Base-by-base conservation (phyloP, 1,140 invertebrate species). In the Rhynchophorus ferrugineus region DNA sequence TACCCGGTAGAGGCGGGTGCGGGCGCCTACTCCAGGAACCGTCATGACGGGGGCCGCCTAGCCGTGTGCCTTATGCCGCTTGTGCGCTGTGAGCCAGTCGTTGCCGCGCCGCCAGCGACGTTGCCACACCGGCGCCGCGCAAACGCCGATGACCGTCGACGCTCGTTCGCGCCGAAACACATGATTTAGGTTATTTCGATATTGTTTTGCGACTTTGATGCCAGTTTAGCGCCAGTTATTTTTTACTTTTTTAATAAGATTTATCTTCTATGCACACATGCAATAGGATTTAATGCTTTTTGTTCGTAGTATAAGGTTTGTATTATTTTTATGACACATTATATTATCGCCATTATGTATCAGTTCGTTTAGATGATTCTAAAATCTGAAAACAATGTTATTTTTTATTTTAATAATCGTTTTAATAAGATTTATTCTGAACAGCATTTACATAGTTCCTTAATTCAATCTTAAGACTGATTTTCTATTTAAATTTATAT, bases 91-190 rank as follows among this genome's bases (percentile, higher is more conserved):
- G 35, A 38, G 49, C 33, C 49, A 51, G 49, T 51, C 49, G 49
- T 51, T 51, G 49, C 49, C 49, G 49, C 49, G 49, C 49, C 34
- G 49, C 49, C 49, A 51, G 49, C 49, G 49, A 51, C 49, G 49
- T 51, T 51, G 49, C 49, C 49, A 51, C 38, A 51, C 41, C 42
- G 49, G 49, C 49, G 49, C 49, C 42, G 49, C 33, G 19, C 33
- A 20, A 18, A 16, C 49, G 49, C 35, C 49, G 49, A 18, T 39
- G 38, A 35, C 18, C 0, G 24, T 6, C 24, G 24, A 29, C 24
- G 24, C 24, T 5, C 24, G 24, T 5, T 29, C 24, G 48, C 48
- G 42, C 49, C 41, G 42, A 24, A 24, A 33, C 20, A 22, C 36
- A 48, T 48, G 45, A 48, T 48, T 24, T 38, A 22, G 21, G 24